These are phyloP conservation scores for Micropterix aruncella DNA, from an alignment of 2,888 invertebrate genomes.

Conservation along the genomic window DNA sequence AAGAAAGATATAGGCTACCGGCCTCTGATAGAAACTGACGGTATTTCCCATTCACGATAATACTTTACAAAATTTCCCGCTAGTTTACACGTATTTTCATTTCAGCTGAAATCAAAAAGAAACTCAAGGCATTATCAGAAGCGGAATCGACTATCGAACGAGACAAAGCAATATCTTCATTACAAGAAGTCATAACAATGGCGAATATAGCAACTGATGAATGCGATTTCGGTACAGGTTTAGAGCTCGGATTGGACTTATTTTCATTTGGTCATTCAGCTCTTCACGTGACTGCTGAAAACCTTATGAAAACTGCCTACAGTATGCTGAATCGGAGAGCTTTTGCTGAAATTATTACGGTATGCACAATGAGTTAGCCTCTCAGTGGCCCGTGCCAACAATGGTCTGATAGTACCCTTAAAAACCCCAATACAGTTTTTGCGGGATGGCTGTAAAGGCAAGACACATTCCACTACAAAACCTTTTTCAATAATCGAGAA, in stretches of 20 bases:
- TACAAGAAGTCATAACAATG: constrained; percentile 71
- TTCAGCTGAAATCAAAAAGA: constrained; percentile 50
- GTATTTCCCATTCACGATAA: no score
- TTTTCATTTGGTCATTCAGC: constrained; percentile 60
- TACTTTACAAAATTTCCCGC: not conserved
- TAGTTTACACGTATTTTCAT: constrained; percentile 13
- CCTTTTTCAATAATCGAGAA: no score
- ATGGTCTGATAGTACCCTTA: no score
- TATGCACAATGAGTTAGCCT: no score
- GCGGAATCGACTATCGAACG: constrained; percentile 43
- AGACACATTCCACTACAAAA: no score
- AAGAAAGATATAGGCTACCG: constrained; percentile 79
- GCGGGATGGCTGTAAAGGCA: no score
- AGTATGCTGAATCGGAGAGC: constrained; percentile 54
- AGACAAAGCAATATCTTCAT: constrained; percentile 43
- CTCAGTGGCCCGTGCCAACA: no score
- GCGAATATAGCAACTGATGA: constrained; percentile 89
- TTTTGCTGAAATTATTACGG: constrained; percentile 58
- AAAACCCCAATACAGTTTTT: no score
- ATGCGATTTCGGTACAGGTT: constrained; percentile 85
- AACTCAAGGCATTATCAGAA: constrained; percentile 50
- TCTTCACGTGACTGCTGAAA: constrained; percentile 49
- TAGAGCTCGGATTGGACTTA: constrained; percentile 79
- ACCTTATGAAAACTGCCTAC: constrained; percentile 61
- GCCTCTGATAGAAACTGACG: constrained; percentile 50